Base-by-base conservation (phyloP, 2,113 vertebrate species). In the Calonectris borealis region DNA sequence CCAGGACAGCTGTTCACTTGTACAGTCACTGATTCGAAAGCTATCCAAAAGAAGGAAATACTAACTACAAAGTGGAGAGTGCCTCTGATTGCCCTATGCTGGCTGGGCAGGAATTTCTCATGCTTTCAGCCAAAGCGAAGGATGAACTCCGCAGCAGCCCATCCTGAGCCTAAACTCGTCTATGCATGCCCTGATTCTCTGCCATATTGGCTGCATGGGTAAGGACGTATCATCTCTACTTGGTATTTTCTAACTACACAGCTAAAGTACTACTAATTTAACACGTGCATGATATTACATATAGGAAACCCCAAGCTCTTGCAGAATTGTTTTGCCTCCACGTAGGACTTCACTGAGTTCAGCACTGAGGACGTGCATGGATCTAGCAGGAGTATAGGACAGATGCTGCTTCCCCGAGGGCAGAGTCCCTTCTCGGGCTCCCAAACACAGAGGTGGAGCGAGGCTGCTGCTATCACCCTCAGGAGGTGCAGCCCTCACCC, bases 1-100 rank as follows among this genome's bases (percentile, higher is more conserved):
- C 76, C 81, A 96, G 93, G 88, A 96, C 60, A 82, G 66, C 54
- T 94, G 72, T 55, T 94, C 22, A 8, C 73, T 76, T 70, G 16
- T 22, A 44, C 68, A 61, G 52, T 72, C 72, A 61, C 34, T 18
- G 73, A 69, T 38, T 57, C 13, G 0, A 76, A 84, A 93, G 34
- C 48, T 75, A 42, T 11, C 18, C 11, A 32, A 40, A 86, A 75
- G 32, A 88, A 87, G 54, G 66, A 70, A 73, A 83, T 49, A 19
- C 32, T 12, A 34, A 71, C 69, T 22, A 64, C 83, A 27, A 96
- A 92, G 86, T 66, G n/a, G 71, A 83, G 44, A 65, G 84, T 85
- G 82, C 81, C 60, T 94, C 70, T 91, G 92, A 94, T 22, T 93
- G 92, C 80, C 66, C 2, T 0, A 0, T 44, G 49, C 52, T 71